Evolutionary conservation across 1,140 invertebrate species (phyloP).

Genomic region (silkworm (Bombyx mori)): DNA sequence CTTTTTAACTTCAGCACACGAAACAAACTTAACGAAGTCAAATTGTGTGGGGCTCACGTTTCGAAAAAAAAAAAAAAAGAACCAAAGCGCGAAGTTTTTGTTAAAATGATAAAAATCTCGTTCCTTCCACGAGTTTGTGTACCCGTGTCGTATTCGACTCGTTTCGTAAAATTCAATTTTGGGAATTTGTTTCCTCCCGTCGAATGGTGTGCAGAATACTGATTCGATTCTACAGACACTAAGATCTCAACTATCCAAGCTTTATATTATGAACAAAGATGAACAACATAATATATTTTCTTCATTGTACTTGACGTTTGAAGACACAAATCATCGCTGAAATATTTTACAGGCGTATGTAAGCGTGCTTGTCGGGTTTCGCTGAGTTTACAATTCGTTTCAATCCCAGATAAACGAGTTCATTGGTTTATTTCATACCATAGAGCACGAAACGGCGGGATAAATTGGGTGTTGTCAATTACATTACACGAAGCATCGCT

Average conservation of each 20-base stretch:
- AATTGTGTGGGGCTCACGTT: background rate
- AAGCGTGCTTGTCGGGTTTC: no score
- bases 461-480: no score
- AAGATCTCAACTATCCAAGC: slow-evolving; percentile 31
- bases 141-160: slow-evolving; percentile 67
- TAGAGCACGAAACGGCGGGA: no score
- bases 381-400: no score
- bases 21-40: background rate
- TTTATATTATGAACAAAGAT: slow-evolving; percentile 32
- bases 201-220: slow-evolving; percentile 59
- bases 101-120: slow-evolving; percentile 63
- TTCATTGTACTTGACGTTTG: slow-evolving; percentile 20
- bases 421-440: no score
- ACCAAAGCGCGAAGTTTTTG: slow-evolving; percentile 31
- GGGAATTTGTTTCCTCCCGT: slow-evolving; percentile 68
- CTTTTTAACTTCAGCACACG: background rate
- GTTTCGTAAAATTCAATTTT: slow-evolving; percentile 71
- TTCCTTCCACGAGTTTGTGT: slow-evolving; percentile 60
- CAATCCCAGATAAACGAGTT: no score
- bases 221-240: slow-evolving; percentile 40
- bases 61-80: background rate
- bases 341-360: background rate
- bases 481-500: no score
- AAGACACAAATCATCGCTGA: background rate
- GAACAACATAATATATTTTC: slow-evolving; percentile 33